Evolutionary conservation across 2,113 vertebrate genomes (phyloP), one percentile per base, ranked within the genome.

Genomic region (Amphiprion ocellaris): DNA sequence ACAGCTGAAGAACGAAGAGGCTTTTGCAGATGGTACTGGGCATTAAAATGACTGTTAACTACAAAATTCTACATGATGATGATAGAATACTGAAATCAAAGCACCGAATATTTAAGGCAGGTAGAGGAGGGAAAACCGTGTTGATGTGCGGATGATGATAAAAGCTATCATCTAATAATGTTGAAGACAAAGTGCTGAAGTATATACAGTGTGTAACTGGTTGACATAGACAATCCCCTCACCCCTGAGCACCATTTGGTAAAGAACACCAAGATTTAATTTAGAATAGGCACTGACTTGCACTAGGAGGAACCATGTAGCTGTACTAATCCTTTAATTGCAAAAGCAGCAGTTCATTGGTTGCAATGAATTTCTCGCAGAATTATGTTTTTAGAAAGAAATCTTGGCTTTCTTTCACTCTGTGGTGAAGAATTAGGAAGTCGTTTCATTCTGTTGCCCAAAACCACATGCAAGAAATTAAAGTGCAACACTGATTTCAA

Each of bases 381-480:
- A 1, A 14, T 10, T 24, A 7, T 1, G 47, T 71, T 69, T 46
- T 49, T 11, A 81, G 26, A 68, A 30, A 49, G 39, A 77, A 83
- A 87, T 90, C 90, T 89, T 89, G 86, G 89, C 56, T 33, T 82
- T 90, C 89, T 74, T 74, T 81, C 21, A 69, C 46, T 37, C 37
- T 54, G 66, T 53, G 24, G 55, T 41, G 5, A 68, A 81, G 17
- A 67, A 28, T 6, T 53, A 46, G 23, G 10, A 74, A 44, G 44
- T 12, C 1, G 28, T 61, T 85, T 54, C 9, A 83, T 68, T 80
- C 50, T 66, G 50, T 70, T 87, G 80, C 82, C 89, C 90, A 86
- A 89, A 85, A 92, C 80, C 88, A 89, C 93, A 93, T 95, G 94
- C 94, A 94, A 86, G 83, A 71, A 90, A 70, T 81, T 83, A 81